These are phyloP conservation scores for Agonum fuliginosum DNA, from an alignment of 2,888 invertebrate genomes.

Conservation along the genomic window DNA sequence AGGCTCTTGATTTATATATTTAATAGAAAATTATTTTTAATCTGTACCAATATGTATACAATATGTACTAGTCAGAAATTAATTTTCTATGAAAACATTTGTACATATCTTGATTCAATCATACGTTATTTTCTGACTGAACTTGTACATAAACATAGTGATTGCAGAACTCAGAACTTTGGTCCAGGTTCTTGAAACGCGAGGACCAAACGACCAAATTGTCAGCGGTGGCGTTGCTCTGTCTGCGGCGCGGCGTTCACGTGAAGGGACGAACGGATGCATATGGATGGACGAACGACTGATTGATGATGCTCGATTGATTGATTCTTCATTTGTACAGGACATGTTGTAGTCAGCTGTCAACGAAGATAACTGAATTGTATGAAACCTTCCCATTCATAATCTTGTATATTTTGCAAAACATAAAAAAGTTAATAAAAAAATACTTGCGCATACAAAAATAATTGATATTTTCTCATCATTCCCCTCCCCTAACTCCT, in stretches of 20 bases:
- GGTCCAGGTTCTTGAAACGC: constrained; percentile 44
- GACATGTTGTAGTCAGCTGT: constrained; percentile 52
- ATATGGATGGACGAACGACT: constrained; percentile 42
- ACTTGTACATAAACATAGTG: constrained; percentile 58
- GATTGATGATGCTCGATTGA: constrained; percentile 54
- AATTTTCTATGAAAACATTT: constrained; percentile 55
- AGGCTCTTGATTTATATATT: constrained; percentile 47
- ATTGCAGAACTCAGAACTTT: constrained; percentile 55
- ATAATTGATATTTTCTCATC: no score
- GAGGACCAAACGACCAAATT: constrained; percentile 37
- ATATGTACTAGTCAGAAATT: constrained; percentile 60
- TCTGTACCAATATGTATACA: constrained; percentile 58
- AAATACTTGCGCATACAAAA: constrained; percentile 57
- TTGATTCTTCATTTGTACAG: constrained; percentile 54
- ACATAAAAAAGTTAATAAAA: constrained; percentile 58
- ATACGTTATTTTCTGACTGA: constrained; percentile 59
- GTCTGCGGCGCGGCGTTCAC: constrained; percentile 37
- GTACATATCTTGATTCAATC: constrained; percentile 58
- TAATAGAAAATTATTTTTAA: constrained; percentile 47
- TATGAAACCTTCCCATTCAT: constrained; percentile 59
- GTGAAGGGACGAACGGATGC: constrained; percentile 29
- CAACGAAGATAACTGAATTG: constrained; percentile 53
- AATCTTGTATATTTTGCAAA: constrained; percentile 60
- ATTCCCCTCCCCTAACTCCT: no score
- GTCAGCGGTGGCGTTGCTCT: constrained; percentile 40